Conservation (phyloP, 2,797 vertebrate species). For the Notolepis coatsorum region DNA sequence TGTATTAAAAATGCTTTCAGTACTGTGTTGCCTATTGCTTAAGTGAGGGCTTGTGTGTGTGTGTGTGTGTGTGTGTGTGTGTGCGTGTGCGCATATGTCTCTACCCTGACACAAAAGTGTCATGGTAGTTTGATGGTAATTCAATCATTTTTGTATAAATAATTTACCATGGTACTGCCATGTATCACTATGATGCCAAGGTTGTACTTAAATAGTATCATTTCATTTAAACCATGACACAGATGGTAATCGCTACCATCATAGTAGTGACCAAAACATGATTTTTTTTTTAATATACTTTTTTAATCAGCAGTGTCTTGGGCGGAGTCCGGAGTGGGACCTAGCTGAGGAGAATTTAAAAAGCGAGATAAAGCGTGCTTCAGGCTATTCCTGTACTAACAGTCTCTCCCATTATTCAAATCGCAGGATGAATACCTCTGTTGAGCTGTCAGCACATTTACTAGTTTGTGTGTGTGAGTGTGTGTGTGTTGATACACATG, state of each 20-base stretch:
- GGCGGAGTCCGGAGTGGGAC: slow-evolving; percentile 6
- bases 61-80: background rate
- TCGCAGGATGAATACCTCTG: slow-evolving; percentile 59
- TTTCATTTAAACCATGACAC: too few species aligned
- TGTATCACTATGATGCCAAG: too few species aligned
- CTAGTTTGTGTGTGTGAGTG: slow-evolving; percentile 6
- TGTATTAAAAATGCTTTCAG: background rate
- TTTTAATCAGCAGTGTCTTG: slow-evolving; percentile 8
- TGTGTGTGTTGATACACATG: too few species aligned
- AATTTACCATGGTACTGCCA: too few species aligned
- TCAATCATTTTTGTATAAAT: too few species aligned
- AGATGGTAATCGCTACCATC: too few species aligned
- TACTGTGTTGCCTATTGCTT: background rate
- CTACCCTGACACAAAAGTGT: background rate
- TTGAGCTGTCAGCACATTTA: slow-evolving; percentile 63
- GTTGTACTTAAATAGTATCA: too few species aligned
- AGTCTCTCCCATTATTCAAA: slow-evolving; percentile 73
- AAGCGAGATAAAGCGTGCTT: slow-evolving; percentile 38
- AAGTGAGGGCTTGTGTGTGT: background rate
- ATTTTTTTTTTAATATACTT: slow-evolving; percentile 28
- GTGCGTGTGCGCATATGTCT: background rate
- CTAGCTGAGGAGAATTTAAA: slow-evolving; percentile 43
- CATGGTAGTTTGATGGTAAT: too few species aligned
- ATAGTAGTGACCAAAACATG: too few species aligned
- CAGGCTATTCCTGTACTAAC: slow-evolving; percentile 70